phyloP scores from a whole-genome alignment of 2,113 vertebrate species.

The Vulpes lagopus region DNA sequence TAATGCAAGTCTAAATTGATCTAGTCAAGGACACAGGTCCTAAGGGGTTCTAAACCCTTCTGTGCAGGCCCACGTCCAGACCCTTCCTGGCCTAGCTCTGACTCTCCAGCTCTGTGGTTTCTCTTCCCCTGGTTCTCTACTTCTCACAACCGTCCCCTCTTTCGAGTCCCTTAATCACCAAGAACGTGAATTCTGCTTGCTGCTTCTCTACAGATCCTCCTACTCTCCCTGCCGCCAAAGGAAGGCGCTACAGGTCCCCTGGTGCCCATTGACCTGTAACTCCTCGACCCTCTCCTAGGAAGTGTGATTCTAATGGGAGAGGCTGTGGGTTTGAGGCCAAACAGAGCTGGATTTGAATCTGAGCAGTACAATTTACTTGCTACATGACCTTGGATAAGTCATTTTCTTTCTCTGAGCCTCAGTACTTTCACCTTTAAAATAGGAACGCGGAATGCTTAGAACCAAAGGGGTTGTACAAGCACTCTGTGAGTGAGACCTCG shows the following conservation, averaged over 20 bases:
- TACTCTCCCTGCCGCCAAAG: neutral
- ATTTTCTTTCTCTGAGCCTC: constrained; percentile 44
- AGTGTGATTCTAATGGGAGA: neutral
- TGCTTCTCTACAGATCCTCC: neutral
- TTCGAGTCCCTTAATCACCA: neutral
- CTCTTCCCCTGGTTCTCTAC: neutral
- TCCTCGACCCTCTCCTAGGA: neutral
- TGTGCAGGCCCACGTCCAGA: neutral
- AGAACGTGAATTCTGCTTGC: neutral
- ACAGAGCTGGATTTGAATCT: neutral
- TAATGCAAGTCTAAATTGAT: neutral
- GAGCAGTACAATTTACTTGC: constrained; percentile 42
- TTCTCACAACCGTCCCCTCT: neutral
- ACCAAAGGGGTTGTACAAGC: neutral
- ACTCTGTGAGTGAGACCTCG: neutral
- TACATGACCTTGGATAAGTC: constrained; percentile 10
- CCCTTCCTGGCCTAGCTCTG: neutral
- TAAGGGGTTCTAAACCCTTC: neutral
- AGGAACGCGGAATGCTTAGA: neutral
- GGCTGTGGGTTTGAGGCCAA: neutral
- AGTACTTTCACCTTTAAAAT: constrained; percentile 30
- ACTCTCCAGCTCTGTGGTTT: neutral
- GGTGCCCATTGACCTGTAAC: neutral
- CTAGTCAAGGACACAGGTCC: neutral
- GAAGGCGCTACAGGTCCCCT: neutral